Evolutionary conservation across 92 coral and sea anemone species (phyloP), one percentile per base, ranked within the genome.

Genomic region (Bergia sp.): DNA sequence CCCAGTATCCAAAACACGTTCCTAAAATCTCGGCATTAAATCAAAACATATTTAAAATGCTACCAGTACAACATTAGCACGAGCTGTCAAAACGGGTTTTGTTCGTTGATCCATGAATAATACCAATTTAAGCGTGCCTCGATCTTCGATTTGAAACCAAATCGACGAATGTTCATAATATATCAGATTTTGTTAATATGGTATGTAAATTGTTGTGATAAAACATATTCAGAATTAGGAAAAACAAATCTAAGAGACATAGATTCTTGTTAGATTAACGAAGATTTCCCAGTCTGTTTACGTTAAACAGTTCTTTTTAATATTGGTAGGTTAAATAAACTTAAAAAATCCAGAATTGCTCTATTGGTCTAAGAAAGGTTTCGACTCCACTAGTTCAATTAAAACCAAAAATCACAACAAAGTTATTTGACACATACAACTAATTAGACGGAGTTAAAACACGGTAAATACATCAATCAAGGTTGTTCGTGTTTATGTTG

Each of bases 401-500:
- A 18, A 21, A 11, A 16, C 49, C 45, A 16, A 44, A 29, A 42
- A n/a, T 11, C 1, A 40, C n/a, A n/a, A 84, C 9, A 66, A 82
- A 82, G 40, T 36, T 2, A 10, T 67, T 3, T 4, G 16, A 49
- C 43, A 44, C 0, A 21, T 40, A 71, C 29, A 47, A 0, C 78
- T 84, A 37, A 37, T 77, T 42, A 77, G 44, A 42, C 21, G 7
- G 38, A 38, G 72, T 45, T 57, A 4, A 80, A 80, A 37, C 67
- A 38, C 3, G 3, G 66, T 67, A 84, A 49, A 69, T 71, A 84
- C 12, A 71, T 71, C 65, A 84, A 84, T 29, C 87, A 84, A 23
- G 42, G 16, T 44, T 23, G 29, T 49, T 79, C 40, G 79, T 84
- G 79, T 84, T 84, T 84, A 84, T 71, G 79, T 84, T 84, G 38